Evolutionary conservation across 2,113 vertebrate species (phyloP), one percentile per base, ranked within the genome.

Genomic region (Balaeniceps rex): DNA sequence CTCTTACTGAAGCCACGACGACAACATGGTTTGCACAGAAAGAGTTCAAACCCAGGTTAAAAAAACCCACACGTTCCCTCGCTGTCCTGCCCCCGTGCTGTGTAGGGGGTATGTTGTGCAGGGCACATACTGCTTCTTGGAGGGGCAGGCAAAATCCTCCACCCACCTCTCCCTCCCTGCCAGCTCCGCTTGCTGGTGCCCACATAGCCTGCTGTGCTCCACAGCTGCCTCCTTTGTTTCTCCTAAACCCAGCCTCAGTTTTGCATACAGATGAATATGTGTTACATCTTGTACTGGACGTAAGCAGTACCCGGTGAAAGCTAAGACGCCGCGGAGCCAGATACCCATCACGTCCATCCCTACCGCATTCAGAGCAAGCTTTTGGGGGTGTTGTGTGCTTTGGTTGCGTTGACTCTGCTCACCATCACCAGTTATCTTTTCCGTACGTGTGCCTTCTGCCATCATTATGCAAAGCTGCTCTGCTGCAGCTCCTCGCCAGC

Each of bases 221-320:
- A 55, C 87, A 90, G 87, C 92, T 93, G 90, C 52, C 51, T 87
- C 61, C 47, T 93, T 93, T 90, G 46, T 90, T 60, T 78, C 61
- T 85, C 70, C 61, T 36, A 82, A 91, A 51, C 12, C 57, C 65
- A 75, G 61, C 21, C 34, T 52, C 28, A 31, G 65, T 75, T 87
- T 52, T 89, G 44, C 87, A 85, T 91, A 24, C 52, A 82, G 84
- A 71, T 72, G 83, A 63, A 12, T 19, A 3, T 3, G 29, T 28
- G 51, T 60, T 38, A 21, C 29, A 44, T 51, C 69, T 79, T 40
- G 36, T 61, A 47, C 81, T 79, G 69, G 69, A 68, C 6, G 1
- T 21, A 38, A 94, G 65, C 69, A 85, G 69, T 7, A 63, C 40
- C 40, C 2, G 2, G 28, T 0, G 6, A 87, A 81, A 93, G 51